Evolutionary conservation across 2,888 invertebrate species (phyloP).

Genomic region (Halictus quadricinctus): DNA sequence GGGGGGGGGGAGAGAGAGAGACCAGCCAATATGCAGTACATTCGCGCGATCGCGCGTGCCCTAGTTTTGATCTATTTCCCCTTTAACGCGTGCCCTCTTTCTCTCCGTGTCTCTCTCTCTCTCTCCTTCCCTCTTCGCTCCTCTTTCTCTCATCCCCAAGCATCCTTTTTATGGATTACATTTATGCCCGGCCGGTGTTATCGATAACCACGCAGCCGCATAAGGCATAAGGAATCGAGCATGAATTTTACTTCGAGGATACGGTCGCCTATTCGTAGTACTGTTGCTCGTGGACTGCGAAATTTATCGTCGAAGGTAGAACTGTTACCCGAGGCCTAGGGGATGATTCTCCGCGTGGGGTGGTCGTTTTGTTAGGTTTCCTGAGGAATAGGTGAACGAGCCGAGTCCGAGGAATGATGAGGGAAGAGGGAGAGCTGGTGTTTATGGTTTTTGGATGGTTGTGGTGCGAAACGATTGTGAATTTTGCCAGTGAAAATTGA

Average conservation of each 20-base stretch:
- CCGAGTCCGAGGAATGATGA: neutral
- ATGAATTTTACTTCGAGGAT: slow-evolving; percentile 52
- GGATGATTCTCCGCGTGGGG: neutral
- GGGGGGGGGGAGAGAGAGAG: neutral
- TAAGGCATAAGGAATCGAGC: slow-evolving; percentile 18
- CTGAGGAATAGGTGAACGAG: neutral
- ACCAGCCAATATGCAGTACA: slow-evolving; percentile 74
- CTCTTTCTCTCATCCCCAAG: neutral
- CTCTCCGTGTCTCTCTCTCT: neutral
- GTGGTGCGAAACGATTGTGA: neutral
- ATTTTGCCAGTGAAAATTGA: neutral
- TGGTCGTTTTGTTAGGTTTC: neutral
- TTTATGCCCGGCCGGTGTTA: slow-evolving; percentile 53
- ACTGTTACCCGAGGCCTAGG: neutral
- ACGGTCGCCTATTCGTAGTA: slow-evolving; percentile 8
- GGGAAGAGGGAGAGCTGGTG: neutral
- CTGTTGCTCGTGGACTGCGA: neutral
- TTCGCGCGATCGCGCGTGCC: slow-evolving; percentile 66
- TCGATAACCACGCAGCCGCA: slow-evolving; percentile 36
- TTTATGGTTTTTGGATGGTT: neutral
- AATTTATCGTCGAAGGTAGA: slow-evolving; percentile 41
- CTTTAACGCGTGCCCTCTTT: slow-evolving; percentile 20
- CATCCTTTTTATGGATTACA: slow-evolving; percentile 69
- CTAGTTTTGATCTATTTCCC: slow-evolving; percentile 71
- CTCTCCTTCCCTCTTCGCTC: too few relatives aligned